Percentiles rank a stretch among this genome's conserved stretches.
phyloP scores from a whole-genome alignment of 2,113 vertebrate species.

The Malurus alboscapulatus region DNA sequence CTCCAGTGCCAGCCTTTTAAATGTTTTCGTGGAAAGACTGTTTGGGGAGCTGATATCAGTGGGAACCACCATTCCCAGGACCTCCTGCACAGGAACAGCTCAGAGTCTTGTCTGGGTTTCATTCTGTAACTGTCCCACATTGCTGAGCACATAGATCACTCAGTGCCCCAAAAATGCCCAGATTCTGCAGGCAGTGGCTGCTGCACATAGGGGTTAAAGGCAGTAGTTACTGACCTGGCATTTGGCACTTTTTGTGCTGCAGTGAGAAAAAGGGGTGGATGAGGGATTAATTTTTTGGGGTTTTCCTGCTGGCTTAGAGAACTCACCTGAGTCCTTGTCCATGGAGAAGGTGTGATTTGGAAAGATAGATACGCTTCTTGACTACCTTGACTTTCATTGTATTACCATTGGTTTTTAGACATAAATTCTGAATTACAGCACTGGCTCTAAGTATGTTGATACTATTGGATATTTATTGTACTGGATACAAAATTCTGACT shows the following conservation, averaged over 20 bases:
- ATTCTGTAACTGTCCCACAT: accelerated
- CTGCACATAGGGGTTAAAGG: neutral
- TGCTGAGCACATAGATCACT: neutral
- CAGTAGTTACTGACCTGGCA: neutral
- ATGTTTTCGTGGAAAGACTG: neutral
- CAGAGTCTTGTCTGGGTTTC: neutral
- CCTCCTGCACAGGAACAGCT: neutral
- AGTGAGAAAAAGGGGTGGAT: neutral
- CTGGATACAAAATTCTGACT: neutral
- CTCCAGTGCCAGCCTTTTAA: neutral
- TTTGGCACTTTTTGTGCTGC: neutral
- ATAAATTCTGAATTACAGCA: neutral
- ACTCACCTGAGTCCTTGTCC: neutral
- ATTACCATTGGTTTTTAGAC: neutral
- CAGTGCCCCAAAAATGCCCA: neutral
- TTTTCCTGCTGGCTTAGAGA: neutral
- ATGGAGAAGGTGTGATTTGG: neutral
- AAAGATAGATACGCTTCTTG: neutral
- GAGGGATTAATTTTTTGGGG: neutral
- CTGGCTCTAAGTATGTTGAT: neutral
- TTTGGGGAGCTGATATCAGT: neutral
- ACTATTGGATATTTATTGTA: neutral
- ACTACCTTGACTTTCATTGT: neutral
- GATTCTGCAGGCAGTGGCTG: neutral
- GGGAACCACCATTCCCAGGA: neutral